phyloP scores from a whole-genome alignment of 2,888 invertebrate genomes.

The Parasteatoda lunata region DNA sequence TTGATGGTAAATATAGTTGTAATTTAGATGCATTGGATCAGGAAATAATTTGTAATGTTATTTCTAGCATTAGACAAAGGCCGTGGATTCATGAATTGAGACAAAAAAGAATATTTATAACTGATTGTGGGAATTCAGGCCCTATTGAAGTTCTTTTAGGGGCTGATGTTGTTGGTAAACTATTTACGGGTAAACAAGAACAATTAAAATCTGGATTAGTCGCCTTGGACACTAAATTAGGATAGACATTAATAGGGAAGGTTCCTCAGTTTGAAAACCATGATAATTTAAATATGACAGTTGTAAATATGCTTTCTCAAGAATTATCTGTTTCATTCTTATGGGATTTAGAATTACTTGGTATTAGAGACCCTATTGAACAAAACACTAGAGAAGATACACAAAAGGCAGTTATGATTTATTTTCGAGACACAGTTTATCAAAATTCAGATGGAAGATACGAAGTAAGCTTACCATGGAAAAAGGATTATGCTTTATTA shows the following conservation, averaged over 20 bases:
- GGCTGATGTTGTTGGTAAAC: conserved; percentile 26
- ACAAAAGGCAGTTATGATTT: conserved; percentile 30
- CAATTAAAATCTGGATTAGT: conserved; percentile 5
- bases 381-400: too few species aligned
- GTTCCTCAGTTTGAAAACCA: too few species aligned
- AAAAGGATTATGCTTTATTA: conserved; percentile 1
- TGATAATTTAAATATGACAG: too few species aligned
- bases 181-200: conserved; percentile 18
- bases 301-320: conserved; percentile 15
- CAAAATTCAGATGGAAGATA: conserved; percentile 34
- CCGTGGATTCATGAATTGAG: not conserved
- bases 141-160: conserved; percentile 36
- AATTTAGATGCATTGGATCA: conserved; percentile 19
- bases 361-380: not conserved
- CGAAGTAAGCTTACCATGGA: conserved; percentile 9
- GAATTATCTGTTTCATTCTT: not conserved
- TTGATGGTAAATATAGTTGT: conserved; percentile 3
- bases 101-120: too few species aligned
- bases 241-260: conserved; percentile 28
- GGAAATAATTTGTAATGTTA: conserved; percentile 18
- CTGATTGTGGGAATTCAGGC: not conserved
- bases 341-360: too few species aligned
- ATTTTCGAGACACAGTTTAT: conserved; percentile 22
- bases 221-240: conserved; percentile 17
- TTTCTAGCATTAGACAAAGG: conserved; percentile 9